Base-by-base conservation (phyloP, 2,797 vertebrate genomes). In the Euthynnus affinis region DNA sequence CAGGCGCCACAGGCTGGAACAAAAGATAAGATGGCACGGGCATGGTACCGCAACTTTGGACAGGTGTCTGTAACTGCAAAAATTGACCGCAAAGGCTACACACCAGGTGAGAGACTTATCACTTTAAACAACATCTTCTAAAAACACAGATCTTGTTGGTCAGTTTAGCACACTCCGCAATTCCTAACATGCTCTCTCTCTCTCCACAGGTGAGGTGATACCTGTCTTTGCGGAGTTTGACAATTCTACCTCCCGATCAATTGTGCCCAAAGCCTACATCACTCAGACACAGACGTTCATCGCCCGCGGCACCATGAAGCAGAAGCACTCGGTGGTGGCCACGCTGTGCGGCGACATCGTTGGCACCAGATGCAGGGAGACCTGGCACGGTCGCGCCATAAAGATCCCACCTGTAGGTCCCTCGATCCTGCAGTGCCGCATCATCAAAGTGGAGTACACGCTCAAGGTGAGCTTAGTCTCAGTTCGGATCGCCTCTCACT, bases 81-180 rank as follows among this genome's bases (percentile, higher is more conserved):
- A 93, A 99, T 99, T 0, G 96, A 99, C 87, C 95, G 98, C 59
- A 99, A 98, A 87, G 98, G 98, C 57, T 99, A 99, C 92, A 99
- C 97, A 0, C 98, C 98, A 92, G 98, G 98, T 99, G 69, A 92
- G 70, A 92, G 18, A 14, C 55, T 1, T 0, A 1, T 0, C 7
- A 1, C 18, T 27, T 34, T 1, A 40, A 52, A 34, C 25, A 14
- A 13, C 52, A 5, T 1, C 1, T 1, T 52, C 34, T 25, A 4
- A 44, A 59, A 29, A 52, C 10, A 4, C 12, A 13, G 1, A 2
- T 32, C 48, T 42, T 67, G 9, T 27, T 1, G 8, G 5, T 0
- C 3, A 9, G 0, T 51, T 65, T 27, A 57, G 4, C 57, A 61
- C 18, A 0, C 17, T 42, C 13, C 9, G 18, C 34, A 6, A 10